Evolutionary conservation across 1,140 invertebrate species (phyloP).

Genomic region (Aradophagus sp.): DNA sequence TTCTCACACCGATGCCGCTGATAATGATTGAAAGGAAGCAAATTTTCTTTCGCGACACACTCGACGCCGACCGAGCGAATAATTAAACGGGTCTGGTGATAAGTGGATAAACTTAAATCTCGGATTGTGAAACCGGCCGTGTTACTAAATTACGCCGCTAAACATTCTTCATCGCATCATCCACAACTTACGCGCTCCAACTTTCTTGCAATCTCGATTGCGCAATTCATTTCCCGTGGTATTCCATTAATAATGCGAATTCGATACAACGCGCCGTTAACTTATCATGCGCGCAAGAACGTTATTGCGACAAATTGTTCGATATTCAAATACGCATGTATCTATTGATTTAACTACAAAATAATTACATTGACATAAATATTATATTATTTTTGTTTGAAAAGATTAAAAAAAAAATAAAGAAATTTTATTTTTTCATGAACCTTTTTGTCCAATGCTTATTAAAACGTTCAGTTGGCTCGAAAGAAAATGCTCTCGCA

Average conservation of each 20-base stretch:
- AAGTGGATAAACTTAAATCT: slow-evolving; percentile 35
- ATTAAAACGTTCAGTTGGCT: too few relatives aligned
- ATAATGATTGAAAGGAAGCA: slow-evolving; percentile 7
- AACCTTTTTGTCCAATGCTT: too few relatives aligned
- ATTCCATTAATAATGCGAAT: slow-evolving; percentile 38
- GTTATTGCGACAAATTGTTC: not conserved
- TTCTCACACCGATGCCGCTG: too few relatives aligned
- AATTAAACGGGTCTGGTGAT: slow-evolving; percentile 21
- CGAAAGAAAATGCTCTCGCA: too few relatives aligned
- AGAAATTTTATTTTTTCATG: too few relatives aligned
- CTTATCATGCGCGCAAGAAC: slow-evolving; percentile 15
- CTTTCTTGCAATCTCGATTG: slow-evolving; percentile 37
- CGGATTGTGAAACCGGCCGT: slow-evolving; percentile 30
- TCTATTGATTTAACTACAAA: too few relatives aligned
- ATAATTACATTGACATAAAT: too few relatives aligned
- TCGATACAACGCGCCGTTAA: slow-evolving; percentile 10
- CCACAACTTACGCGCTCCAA: slow-evolving; percentile 24
- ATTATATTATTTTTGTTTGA: too few relatives aligned
- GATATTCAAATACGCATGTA: not conserved
- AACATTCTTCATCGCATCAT: slow-evolving; percentile 30
- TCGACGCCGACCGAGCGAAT: slow-evolving; percentile 1
- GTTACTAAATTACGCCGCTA: slow-evolving; percentile 23
- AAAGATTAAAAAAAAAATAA: too few relatives aligned
- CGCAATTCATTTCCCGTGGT: slow-evolving; percentile 31
- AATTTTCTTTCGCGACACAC: slow-evolving; percentile 11